phyloP scores from a whole-genome alignment of 2,113 vertebrate species.

The Rhegmatorhina hoffmannsi region DNA sequence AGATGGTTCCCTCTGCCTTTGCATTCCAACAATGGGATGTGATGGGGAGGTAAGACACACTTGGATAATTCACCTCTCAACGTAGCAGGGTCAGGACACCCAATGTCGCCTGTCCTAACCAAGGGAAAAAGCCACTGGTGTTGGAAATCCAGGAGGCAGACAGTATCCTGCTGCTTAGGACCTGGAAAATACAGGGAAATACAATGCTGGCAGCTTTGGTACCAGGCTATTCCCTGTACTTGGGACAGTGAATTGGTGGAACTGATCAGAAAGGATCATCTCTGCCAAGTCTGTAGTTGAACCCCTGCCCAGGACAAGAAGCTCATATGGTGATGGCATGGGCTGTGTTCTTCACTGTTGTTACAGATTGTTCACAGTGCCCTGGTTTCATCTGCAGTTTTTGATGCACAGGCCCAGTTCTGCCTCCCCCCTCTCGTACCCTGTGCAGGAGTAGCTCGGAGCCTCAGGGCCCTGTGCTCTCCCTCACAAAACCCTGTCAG shows the following conservation, averaged over 20 bases:
- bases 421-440: neutral
- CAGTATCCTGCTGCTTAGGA: neutral
- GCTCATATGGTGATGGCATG: neutral
- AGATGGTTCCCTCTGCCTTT: neutral
- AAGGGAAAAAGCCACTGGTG: neutral
- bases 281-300: conserved; percentile 16
- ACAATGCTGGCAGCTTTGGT: neutral
- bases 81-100: neutral
- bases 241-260: neutral
- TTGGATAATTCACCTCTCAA: neutral
- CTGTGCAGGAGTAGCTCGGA: neutral
- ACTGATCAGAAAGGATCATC: conserved; percentile 1
- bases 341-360: conserved; percentile 18
- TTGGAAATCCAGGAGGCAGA: neutral
- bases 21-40: neutral
- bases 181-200: neutral
- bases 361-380: conserved; percentile 18
- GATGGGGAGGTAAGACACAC: neutral
- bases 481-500: neutral
- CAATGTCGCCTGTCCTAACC: neutral
- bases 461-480: neutral
- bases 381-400: conserved; percentile 8
- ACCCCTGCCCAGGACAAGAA: conserved; percentile 13
- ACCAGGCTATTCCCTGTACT: neutral
- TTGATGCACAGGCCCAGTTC: neutral